Base-by-base conservation (phyloP, 2,888 invertebrate species). In the Globia sparganii region DNA sequence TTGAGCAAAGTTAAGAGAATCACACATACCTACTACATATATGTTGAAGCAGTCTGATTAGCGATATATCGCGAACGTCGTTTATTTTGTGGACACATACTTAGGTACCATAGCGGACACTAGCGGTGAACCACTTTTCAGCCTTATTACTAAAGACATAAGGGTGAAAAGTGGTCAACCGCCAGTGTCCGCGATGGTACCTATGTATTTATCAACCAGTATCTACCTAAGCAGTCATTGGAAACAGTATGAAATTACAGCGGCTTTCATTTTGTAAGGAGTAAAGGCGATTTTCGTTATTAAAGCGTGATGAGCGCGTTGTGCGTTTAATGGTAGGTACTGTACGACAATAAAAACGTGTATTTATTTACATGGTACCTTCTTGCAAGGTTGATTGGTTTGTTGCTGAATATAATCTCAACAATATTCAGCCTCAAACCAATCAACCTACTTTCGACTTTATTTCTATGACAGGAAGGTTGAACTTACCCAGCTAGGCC, bases 11-110 rank as follows among this genome's bases (percentile, higher is more conserved):
- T 59, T 71, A 72, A 31, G 71, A 77, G 77, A 80, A 61, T 71
- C 77, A 65, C 28, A 43, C 49, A 49, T 18, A 72, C 64, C 56
- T 25, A 75, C 11, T 43, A 49, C 13, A 8, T 21, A 69, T 53
- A 56, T n/a, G 75, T 70, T 81, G 72, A 67, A 66, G 25, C 28
- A 72, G 53, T 56, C 56, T 84, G 31, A 81, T 81, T 81, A 84
- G 81, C 77, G 46, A 56, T 69, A 28, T 66, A 66, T 66, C 61
- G 77, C 40, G 81, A 83, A 75, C 37, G 13, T 72, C 66, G 80
- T 73, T 40, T 28, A 77, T 77, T 31, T 56, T 68, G 56, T 68
- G 11, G 21, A 72, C 53, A 72, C 69, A 72, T 69, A 56, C 11
- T 8, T 72, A n/a, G n/a, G n/a, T n/a, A n/a, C n/a, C n/a, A n/a